Base-by-base conservation (phyloP, 2,888 invertebrate genomes). In the Cephus sareptanus region DNA sequence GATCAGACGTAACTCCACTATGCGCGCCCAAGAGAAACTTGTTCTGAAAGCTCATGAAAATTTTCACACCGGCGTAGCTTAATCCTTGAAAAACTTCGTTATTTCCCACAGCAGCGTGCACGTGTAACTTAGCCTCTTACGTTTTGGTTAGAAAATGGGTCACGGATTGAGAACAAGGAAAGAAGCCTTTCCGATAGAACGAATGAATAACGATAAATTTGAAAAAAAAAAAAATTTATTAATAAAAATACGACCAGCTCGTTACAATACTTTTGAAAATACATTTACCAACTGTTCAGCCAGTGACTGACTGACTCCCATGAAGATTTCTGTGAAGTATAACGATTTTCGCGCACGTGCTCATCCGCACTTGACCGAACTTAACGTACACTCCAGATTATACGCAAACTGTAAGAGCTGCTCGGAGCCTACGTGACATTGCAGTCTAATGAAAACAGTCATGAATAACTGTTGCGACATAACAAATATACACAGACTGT, bases 351-450 rank as follows among this genome's bases (percentile, higher is more conserved):
- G 71, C 69, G 69, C 79, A 80, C 83, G 81, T 80, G 84, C 79
- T 80, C 31, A 56, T 68, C 73, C 68, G 80, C 79, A 79, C 79
- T 82, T 79, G 81, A 77, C 75, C 77, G 80, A 77, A 83, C 81
- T 85, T 80, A 85, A 83, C 82, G 79, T 79, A 40, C 79, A 78
- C 76, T 80, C 82, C 79, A 79, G 80, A 81, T 84, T 82, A 83
- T 70, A 75, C 68, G 33, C 76, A 56, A 77, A 75, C 75, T 76
- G 79, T 76, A 76, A 69, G 78, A 81, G 75, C 77, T 35, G 33
- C 37, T n/a, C 23, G 71, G 74, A 71, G 73, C 80, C 79, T 79
- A 79, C 81, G 83, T 78, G 83, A 84, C 84, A 78, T 81, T 82
- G 80, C 76, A 40, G 77, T 34, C 75, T 82, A 82, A 83, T 82